Conservation (phyloP, 2,797 vertebrate species). For the Emys orbicularis region DNA sequence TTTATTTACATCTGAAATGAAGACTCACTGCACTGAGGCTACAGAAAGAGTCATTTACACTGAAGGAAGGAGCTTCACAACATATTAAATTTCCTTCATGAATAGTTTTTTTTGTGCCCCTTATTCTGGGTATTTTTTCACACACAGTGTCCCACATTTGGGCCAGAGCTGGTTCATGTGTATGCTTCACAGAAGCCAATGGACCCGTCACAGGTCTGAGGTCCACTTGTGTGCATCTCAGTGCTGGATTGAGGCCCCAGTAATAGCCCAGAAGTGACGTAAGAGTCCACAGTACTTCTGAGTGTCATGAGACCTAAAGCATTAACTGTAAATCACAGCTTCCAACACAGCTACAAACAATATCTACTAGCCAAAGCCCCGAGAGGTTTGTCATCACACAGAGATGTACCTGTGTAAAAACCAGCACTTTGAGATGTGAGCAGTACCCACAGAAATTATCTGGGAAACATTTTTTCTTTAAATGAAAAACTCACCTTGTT, state of each 20-base stretch:
- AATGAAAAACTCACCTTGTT: background rate
- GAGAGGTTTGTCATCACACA: background rate
- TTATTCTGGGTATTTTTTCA: background rate
- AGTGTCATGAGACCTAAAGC: background rate
- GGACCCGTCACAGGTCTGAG: background rate
- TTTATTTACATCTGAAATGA: background rate
- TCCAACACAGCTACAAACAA: background rate
- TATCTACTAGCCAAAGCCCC: background rate
- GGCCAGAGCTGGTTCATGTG: background rate
- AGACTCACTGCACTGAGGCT: background rate
- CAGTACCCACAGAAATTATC: background rate
- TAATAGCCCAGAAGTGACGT: background rate
- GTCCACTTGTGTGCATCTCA: background rate
- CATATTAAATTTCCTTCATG: background rate
- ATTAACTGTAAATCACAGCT: background rate
- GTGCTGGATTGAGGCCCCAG: background rate
- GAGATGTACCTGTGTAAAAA: background rate
- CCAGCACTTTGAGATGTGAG: background rate
- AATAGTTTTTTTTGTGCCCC: background rate
- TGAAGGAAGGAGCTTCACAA: background rate
- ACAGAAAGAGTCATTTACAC: background rate
- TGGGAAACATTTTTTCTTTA: background rate
- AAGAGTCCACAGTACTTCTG: background rate
- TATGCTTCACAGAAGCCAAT: background rate
- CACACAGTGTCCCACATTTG: background rate